Conservation (phyloP, 2,797 vertebrate genomes). For the Crypturellus tataupa region DNA sequence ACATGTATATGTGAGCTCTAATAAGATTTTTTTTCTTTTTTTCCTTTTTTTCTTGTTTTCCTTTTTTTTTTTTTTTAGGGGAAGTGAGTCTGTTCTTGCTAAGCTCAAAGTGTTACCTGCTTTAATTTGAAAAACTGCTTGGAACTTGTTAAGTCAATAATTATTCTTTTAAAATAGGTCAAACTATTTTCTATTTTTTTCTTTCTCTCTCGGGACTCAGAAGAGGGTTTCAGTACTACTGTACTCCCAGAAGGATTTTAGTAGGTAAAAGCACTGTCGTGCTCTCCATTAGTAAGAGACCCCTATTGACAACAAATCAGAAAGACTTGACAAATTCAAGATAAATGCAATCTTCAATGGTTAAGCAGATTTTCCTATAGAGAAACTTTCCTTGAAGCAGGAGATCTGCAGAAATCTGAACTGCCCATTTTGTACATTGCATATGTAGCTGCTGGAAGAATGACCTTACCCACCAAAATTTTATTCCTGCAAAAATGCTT, state of each 20-base stretch:
- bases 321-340: background rate
- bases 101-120: conserved; percentile 17
- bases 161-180: conserved; percentile 78
- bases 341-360: background rate
- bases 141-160: conserved; percentile 74
- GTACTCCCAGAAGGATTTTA: background rate
- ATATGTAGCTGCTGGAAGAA: background rate
- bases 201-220: background rate
- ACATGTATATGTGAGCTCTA: background rate
- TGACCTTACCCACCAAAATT: background rate
- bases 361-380: background rate
- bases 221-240: background rate
- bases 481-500: background rate
- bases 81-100: conserved; percentile 53
- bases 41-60: background rate
- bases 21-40: background rate
- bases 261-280: background rate
- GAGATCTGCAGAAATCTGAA: background rate
- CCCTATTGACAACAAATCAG: background rate
- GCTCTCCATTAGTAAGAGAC: background rate
- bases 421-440: background rate
- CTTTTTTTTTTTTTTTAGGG: background rate
- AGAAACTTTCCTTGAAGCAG: background rate
- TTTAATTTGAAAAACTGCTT: conserved; percentile 69
- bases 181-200: conserved; percentile 34